Percentiles rank a stretch among this genome's conserved stretches.
Evolutionary conservation across 2,888 invertebrate genomes (phyloP).

Genomic region (Cephus sareptanus): DNA sequence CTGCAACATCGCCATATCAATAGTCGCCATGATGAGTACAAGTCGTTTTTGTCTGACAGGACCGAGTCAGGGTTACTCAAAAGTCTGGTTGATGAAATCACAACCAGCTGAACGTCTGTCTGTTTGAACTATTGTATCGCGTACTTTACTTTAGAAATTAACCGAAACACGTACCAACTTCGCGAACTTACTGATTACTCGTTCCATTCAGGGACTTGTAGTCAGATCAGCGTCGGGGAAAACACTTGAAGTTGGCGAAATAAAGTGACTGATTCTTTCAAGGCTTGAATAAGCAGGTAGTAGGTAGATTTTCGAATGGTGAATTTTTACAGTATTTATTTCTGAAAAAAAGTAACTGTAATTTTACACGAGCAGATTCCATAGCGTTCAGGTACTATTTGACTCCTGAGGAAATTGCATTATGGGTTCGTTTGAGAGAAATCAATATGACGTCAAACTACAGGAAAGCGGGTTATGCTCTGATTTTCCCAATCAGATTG

Average conservation of each 20-base stretch:
- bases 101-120: neutral
- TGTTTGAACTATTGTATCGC: constrained; percentile 3
- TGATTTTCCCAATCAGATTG: neutral
- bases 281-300: too few relatives aligned
- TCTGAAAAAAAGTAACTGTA: neutral
- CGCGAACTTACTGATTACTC: constrained; percentile 12
- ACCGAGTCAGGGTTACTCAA: neutral
- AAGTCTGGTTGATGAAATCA: neutral
- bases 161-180: constrained; percentile 1
- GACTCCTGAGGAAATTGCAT: neutral
- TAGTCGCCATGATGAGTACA: neutral
- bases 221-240: neutral
- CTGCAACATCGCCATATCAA: too few relatives aligned
- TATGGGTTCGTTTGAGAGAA: neutral
- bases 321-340: neutral
- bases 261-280: too few relatives aligned
- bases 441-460: neutral
- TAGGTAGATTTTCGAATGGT: too few relatives aligned
- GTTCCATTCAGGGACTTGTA: constrained; percentile 14
- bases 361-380: neutral
- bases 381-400: neutral
- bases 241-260: neutral
- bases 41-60: neutral
- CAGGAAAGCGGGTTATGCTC: neutral
- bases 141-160: constrained; percentile 19